Conservation (phyloP, 2,888 invertebrate genomes). For the Campoplex nolae region DNA sequence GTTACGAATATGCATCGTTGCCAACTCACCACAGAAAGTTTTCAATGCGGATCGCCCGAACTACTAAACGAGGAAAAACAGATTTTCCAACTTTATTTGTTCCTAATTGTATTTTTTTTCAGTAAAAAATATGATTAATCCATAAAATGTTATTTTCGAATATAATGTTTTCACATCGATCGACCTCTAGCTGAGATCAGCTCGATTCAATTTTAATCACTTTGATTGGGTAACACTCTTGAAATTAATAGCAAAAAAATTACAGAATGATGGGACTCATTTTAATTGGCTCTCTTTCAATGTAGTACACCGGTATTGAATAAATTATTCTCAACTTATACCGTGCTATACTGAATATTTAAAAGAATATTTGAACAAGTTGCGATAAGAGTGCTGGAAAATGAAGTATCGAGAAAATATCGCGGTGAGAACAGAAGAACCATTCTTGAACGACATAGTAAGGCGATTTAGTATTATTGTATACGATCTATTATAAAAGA, state of each 20-base stretch:
- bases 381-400: background rate
- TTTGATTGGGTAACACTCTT: constrained; percentile 14
- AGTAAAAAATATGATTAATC: background rate
- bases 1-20: background rate
- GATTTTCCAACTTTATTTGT: background rate
- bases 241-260: constrained; percentile 47
- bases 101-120: background rate
- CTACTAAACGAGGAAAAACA: background rate
- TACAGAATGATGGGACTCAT: constrained; percentile 39
- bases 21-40: background rate
- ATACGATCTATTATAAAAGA: background rate
- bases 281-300: constrained; percentile 59
- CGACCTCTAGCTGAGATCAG: background rate
- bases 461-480: background rate
- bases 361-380: background rate
- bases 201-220: constrained; percentile 41
- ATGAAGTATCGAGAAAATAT: constrained; percentile 3
- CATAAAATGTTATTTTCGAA: background rate
- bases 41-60: background rate
- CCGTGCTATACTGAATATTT: background rate
- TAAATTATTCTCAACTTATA: constrained; percentile 41
- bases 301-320: constrained; percentile 54
- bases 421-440: constrained; percentile 5
- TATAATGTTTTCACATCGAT: background rate
- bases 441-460: background rate